Conservation (phyloP, 2,797 vertebrate species). For the Glossophaga mutica region DNA sequence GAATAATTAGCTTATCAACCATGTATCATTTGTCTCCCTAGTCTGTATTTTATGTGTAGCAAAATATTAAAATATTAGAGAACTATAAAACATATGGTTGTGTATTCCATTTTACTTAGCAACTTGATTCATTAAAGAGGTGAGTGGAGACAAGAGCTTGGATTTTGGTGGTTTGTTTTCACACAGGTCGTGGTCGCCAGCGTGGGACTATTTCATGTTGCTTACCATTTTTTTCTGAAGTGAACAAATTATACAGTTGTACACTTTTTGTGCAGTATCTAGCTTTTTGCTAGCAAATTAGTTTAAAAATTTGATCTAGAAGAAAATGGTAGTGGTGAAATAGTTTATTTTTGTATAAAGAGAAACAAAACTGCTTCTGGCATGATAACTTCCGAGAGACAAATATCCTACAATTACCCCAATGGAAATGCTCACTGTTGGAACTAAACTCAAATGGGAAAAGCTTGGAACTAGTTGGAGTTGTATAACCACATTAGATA, state of each 20-base stretch:
- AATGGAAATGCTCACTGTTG: not conserved
- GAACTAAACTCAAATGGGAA: not conserved
- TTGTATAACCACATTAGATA: not conserved
- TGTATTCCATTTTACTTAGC: not conserved
- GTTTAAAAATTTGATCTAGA: not conserved
- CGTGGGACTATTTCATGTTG: not conserved
- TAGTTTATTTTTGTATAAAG: not conserved
- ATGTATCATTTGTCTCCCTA: not conserved
- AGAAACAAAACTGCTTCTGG: not conserved
- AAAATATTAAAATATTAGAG: constrained; percentile 22
- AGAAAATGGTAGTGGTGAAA: not conserved
- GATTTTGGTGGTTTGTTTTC: not conserved
- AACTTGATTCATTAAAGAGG: not conserved
- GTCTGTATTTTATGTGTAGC: not conserved
- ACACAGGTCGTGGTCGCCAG: not conserved
- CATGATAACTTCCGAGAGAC: not conserved
- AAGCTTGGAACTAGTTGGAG: not conserved
- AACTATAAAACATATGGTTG: not conserved
- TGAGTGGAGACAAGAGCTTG: not conserved
- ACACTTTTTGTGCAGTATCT: not conserved
- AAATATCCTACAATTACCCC: not conserved
- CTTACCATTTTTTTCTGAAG: not conserved
- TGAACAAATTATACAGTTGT: not conserved
- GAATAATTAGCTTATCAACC: not conserved
- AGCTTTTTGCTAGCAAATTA: not conserved